These are phyloP conservation scores for Lypha dubia DNA, from an alignment of 2,888 invertebrate species.

Conservation along the genomic window DNA sequence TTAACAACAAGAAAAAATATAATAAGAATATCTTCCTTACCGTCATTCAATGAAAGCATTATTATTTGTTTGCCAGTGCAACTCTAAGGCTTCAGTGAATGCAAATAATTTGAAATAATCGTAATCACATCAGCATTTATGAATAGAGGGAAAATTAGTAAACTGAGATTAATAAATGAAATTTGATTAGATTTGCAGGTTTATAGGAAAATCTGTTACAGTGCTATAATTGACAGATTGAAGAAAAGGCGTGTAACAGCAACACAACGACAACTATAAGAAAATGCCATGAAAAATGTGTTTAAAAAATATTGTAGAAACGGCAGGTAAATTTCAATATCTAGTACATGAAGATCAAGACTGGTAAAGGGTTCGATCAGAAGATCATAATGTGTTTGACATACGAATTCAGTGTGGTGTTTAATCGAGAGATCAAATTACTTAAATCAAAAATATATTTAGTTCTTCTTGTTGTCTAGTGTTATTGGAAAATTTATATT, in stretches of 20 bases:
- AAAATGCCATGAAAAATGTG: not conserved
- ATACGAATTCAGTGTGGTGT: too few relatives aligned
- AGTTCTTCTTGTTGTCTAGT: too few relatives aligned
- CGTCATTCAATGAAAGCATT: not conserved
- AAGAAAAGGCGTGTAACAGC: not conserved
- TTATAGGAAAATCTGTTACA: not conserved
- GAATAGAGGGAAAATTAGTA: slow-evolving; percentile 43
- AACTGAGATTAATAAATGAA: slow-evolving; percentile 52
- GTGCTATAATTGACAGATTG: not conserved
- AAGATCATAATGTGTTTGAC: too few relatives aligned
- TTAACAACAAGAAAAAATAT: slow-evolving; percentile 43
- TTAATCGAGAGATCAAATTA: too few relatives aligned
- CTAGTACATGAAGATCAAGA: too few relatives aligned
- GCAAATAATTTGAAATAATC: not conserved
- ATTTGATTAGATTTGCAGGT: slow-evolving; percentile 45
- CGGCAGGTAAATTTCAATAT: too few relatives aligned
- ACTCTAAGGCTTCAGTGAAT: slow-evolving; percentile 26
- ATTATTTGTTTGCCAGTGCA: slow-evolving; percentile 32
- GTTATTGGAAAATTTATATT: not conserved
- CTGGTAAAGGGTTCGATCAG: too few relatives aligned
- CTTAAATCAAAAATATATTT: too few relatives aligned
- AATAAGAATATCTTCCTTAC: too few relatives aligned
- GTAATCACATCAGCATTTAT: not conserved
- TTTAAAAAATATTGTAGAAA: too few relatives aligned
- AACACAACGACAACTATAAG: not conserved